A percentile compares a stretch with the other conserved stretches of the same genome.
phyloP scores from a whole-genome alignment of 2,113 vertebrate species.

The western clawed frog (Xenopus tropicalis) region DNA sequence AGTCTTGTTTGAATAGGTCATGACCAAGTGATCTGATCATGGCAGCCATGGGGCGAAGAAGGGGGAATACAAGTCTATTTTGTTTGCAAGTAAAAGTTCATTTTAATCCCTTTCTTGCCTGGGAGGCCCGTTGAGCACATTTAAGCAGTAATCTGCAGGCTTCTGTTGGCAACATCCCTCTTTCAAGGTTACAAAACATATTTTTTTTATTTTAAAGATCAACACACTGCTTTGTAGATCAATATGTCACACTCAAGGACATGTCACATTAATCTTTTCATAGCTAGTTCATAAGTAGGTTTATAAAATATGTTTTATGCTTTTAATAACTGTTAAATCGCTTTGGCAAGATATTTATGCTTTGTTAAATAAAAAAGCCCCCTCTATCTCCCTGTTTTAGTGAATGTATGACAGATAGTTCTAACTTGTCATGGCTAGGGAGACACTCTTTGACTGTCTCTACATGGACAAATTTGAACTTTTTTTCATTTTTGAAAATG shows the following conservation, averaged over 20 bases:
- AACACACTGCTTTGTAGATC: not conserved
- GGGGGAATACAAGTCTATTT: slow-evolving; percentile 43
- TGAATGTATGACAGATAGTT: too few species aligned
- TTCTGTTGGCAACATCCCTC: slow-evolving; percentile 18
- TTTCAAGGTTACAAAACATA: slow-evolving; percentile 14
- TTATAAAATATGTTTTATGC: too few species aligned
- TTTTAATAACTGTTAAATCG: too few species aligned
- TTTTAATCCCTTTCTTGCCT: slow-evolving; percentile 41
- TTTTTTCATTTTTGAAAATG: too few species aligned
- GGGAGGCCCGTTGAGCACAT: slow-evolving; percentile 26
- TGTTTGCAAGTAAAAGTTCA: slow-evolving; percentile 40
- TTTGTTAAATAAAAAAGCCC: too few species aligned
- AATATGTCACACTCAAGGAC: not conserved
- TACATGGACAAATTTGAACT: too few species aligned
- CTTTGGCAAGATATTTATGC: too few species aligned
- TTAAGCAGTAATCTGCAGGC: slow-evolving; percentile 15
- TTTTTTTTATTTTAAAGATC: not conserved
- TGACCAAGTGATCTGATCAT: slow-evolving; percentile 40
- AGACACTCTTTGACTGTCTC: too few species aligned
- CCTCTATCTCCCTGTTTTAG: too few species aligned
- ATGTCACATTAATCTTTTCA: not conserved
- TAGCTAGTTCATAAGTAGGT: too few species aligned
- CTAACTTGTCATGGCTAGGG: too few species aligned
- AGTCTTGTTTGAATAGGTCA: not conserved
- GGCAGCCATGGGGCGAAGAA: slow-evolving; percentile 41